Evolutionary conservation across 2,113 vertebrate genomes (phyloP), one percentile per base, ranked within the genome.

Genomic region (Dolichallabes microphthalmus): DNA sequence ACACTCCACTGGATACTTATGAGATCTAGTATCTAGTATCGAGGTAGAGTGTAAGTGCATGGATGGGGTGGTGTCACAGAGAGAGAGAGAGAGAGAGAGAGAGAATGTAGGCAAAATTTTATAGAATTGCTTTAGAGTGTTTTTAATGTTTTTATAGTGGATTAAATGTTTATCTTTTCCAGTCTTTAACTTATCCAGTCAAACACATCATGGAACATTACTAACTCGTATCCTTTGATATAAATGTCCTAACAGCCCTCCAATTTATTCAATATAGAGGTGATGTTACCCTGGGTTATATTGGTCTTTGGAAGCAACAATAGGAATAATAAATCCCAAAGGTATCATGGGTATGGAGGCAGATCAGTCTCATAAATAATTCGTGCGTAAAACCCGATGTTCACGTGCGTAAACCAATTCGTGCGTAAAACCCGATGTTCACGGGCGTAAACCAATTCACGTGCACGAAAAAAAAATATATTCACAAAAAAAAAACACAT

Each of bases 1-100:
- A 87, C 73, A 89, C 80, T 76, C 86, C 73, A 82, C 82, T 32
- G 19, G 73, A 87, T 83, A 85, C 83, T 83, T 84, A 73, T 81
- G 85, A 87, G 83, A 73, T 68, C 57, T 79, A 89, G 64, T 71
- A 50, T 73, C 66, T 78, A 69, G 58, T 53, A 45, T 45, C 45
- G 45, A 45, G 84, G 84, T 88, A 71, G 85, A 92, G 84, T 57
- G 10, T 74, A 63, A 52, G 50, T 11, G 13, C 74, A 27, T 77
- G 55, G 68, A 19, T 83, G 9, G 64, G 57, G 55, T 66, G 39
- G 17, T 30, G 57, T n/a, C 17, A 1, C 82, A 58, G 13, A 86
- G 83, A 45, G 84, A 17, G 60, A 10, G 74, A 19, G 52, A 53
- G 53, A 15, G 35, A 35, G 81, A 30, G 32, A 32, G 73, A 86